Base-by-base conservation (phyloP, 2,113 vertebrate genomes). In the Alouatta palliata region DNA sequence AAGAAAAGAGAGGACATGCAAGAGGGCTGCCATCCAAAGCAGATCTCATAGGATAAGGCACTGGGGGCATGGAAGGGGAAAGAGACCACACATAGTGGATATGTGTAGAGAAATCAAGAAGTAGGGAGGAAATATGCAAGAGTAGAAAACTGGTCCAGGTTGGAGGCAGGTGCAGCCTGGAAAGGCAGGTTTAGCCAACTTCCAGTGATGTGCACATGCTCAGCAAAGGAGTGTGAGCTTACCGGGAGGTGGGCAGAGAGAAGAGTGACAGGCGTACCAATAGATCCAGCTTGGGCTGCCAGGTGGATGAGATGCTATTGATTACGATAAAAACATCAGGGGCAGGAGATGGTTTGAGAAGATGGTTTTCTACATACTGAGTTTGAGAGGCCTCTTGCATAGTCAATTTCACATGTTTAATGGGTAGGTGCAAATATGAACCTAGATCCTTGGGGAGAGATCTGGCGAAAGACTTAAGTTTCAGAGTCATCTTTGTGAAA, bases 41-140 rank as follows among this genome's bases (percentile, higher is more conserved):
- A 40, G 37, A 12, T n/a, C 14, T 71, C 45, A 3, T 30, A 54
- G 30, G 35, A 64, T 23, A 76, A 58, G 16, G 9, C 5, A 23
- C 6, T 35, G 47, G 56, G 2, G 5, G 5, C 13, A 54, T 19
- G 0, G 0, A 20, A 37, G 16, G n/a, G 5, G 49, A 76, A 21
- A 89, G 30, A 73, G 4, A 10, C 52, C 35, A 11, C 11, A 21
- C 10, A 27, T 0, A 40, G 11, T 32, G 6, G 25, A 37, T 35
- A 87, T 21, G 7, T 84, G 12, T 21, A 90, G 64, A 56, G 17
- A 90, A 61, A 84, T 43, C 47, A 56, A 71, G 9, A n/a, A 25
- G 19, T 47, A 45, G 14, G 32, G 30, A 56, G 17, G 17, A 61
- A 32, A 47, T 27, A 32, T 2, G 4, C 11, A 47, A 58, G 45